These are phyloP conservation scores for Zosterops japonicus DNA, from an alignment of 2,113 vertebrate species.

Conservation along the genomic window DNA sequence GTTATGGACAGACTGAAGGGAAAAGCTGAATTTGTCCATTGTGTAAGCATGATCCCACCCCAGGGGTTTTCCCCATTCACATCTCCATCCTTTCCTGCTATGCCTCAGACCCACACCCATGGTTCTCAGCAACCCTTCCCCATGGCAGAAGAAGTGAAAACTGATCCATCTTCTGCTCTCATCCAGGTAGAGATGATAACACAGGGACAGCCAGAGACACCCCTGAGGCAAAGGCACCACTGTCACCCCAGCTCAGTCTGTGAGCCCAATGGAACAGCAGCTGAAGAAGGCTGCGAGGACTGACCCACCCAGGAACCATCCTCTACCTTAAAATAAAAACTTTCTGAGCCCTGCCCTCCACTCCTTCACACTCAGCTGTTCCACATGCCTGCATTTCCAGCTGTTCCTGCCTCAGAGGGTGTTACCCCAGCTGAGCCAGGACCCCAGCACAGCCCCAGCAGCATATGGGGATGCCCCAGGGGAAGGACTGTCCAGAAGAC, in stretches of 20 bases:
- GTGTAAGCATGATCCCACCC: not conserved
- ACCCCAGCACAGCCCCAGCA: not conserved
- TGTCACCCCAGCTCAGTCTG: not conserved
- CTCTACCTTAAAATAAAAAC: not conserved
- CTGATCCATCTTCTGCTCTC: not conserved
- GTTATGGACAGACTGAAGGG: not conserved
- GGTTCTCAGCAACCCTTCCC: not conserved
- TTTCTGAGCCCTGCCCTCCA: not conserved
- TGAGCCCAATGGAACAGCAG: not conserved
- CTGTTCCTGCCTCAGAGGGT: not conserved
- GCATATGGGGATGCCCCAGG: not conserved
- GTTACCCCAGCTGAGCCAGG: not conserved
- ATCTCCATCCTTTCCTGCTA: not conserved
- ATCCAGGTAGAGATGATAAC: not conserved
- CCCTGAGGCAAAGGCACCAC: not conserved
- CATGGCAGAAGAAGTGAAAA: not conserved
- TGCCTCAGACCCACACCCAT: not conserved
- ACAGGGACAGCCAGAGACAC: not conserved
- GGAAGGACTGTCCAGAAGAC: not conserved
- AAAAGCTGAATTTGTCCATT: not conserved
- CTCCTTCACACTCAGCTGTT: not conserved
- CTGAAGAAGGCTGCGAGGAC: not conserved
- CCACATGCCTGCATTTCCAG: fast-evolving
- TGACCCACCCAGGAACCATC: not conserved
- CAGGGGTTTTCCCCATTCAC: not conserved